A percentile compares a stretch with the other conserved stretches of the same genome.
Conservation (phyloP, 92 coral and sea anemone genomes). For the Siderastrea radians region DNA sequence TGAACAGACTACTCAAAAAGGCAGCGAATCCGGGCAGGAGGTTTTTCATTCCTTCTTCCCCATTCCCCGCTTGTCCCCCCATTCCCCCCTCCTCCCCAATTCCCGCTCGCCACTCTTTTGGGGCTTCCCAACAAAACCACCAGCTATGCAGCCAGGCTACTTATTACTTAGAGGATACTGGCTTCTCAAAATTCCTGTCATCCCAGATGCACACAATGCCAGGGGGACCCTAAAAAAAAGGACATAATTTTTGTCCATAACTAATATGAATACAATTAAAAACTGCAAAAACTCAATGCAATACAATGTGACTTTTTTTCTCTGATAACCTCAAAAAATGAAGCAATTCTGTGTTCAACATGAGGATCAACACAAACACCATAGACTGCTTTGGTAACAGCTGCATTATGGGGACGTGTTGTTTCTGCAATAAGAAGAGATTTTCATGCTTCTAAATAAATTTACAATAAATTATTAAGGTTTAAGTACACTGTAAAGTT, state of each 20-base stretch:
- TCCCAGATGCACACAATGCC: constrained; percentile 95
- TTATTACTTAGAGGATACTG: constrained; percentile 81
- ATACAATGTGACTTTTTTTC: neutral
- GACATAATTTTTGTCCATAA: neutral
- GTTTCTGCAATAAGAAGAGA: constrained; percentile 55
- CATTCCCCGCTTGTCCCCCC: too few species aligned
- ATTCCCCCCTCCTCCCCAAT: too few species aligned
- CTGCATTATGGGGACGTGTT: constrained; percentile 76
- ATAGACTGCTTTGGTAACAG: constrained; percentile 91
- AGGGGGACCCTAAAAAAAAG: constrained; percentile 77
- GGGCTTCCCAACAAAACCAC: too few species aligned
- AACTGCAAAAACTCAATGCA: too few species aligned
- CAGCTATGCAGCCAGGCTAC: too few species aligned
- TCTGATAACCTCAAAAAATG: constrained; percentile 85
- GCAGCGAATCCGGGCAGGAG: too few species aligned
- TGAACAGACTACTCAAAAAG: too few species aligned
- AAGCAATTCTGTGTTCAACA: constrained; percentile 91
- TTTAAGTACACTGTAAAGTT: too few species aligned
- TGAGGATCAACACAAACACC: constrained; percentile 96
- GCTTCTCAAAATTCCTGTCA: constrained; percentile 93
- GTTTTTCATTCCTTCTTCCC: too few species aligned
- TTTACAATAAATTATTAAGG: too few species aligned
- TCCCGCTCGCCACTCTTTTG: too few species aligned
- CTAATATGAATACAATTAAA: neutral
- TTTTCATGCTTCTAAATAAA: neutral